Conservation (phyloP, 1,140 invertebrate species). For the Drosophila azteca region DNA sequence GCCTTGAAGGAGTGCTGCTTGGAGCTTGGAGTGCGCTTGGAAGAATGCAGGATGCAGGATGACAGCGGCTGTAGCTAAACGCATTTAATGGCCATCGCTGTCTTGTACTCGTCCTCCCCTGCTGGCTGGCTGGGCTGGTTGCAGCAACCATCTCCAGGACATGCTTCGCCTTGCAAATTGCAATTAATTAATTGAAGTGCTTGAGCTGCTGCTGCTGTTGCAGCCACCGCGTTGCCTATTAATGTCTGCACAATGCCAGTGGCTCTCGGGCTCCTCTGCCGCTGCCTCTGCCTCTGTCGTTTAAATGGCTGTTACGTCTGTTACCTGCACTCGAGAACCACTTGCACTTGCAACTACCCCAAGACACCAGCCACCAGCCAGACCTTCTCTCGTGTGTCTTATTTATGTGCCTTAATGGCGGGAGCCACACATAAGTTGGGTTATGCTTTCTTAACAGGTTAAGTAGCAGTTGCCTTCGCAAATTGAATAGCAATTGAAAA, state of each 20-base stretch:
- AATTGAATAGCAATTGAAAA: conserved; percentile 38
- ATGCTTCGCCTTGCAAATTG: conserved; percentile 72
- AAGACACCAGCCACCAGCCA: conserved; percentile 5
- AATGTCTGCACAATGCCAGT: conserved; percentile 43
- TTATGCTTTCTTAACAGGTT: conserved; percentile 32
- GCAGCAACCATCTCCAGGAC: conserved; percentile 48
- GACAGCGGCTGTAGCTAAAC: conserved; percentile 46
- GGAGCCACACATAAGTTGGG: conserved; percentile 18
- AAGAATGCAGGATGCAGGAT: conserved; percentile 1
- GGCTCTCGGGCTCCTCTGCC: not conserved
- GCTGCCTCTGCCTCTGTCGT: too few relatives aligned
- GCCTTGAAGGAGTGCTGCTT: too few relatives aligned
- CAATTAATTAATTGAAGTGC: conserved; percentile 82
- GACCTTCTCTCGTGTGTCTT: conserved; percentile 22
- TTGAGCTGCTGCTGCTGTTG: conserved; percentile 33
- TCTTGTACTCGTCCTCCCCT: conserved; percentile 37
- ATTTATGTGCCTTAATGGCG: conserved; percentile 57
- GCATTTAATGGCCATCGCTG: conserved; percentile 49
- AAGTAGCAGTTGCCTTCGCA: conserved; percentile 22
- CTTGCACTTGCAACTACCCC: conserved; percentile 1
- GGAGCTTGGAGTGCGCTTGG: not conserved
- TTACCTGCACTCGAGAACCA: not conserved
- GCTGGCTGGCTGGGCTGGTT: conserved; percentile 40
- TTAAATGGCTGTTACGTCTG: conserved; percentile 51
- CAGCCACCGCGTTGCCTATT: conserved; percentile 44